Evolutionary conservation across 2,797 vertebrate genomes (phyloP).

Genomic region (Amblyraja radiata): DNA sequence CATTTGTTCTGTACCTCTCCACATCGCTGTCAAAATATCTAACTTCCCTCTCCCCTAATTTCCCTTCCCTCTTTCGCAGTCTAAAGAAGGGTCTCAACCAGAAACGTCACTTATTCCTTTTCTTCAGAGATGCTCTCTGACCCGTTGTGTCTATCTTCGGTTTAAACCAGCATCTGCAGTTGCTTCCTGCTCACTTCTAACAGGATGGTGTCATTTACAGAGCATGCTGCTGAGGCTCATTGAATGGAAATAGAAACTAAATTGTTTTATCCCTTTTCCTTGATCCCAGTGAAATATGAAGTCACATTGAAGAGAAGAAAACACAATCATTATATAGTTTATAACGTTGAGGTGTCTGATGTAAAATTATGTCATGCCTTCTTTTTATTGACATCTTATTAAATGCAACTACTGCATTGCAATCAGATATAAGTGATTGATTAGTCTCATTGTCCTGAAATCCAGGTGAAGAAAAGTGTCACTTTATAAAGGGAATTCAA

Average conservation of each 20-base stretch:
- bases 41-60: too few species aligned
- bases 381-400: not conserved
- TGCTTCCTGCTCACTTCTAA: not conserved
- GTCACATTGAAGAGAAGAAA: not conserved
- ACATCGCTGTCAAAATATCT: too few species aligned
- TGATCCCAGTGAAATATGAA: not conserved
- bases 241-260: not conserved
- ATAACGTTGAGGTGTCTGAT: not conserved
- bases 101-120: too few species aligned
- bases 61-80: too few species aligned
- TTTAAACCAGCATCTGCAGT: too few species aligned
- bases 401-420: not conserved
- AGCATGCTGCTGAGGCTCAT: not conserved
- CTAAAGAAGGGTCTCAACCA: too few species aligned
- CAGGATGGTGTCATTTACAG: not conserved
- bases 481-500: slow-evolving; percentile 1
- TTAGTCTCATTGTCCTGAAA: not conserved
- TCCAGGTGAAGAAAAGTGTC: not conserved
- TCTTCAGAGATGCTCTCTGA: too few species aligned
- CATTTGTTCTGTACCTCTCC: too few species aligned
- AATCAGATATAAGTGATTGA: not conserved
- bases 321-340: not conserved
- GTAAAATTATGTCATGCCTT: not conserved
- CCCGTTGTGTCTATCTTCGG: too few species aligned
- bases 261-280: not conserved